Percentiles rank a stretch among this genome's conserved stretches.
These are phyloP conservation scores for Syndactyla subalaris DNA, from an alignment of 2,797 vertebrate species.

Conservation along the genomic window DNA sequence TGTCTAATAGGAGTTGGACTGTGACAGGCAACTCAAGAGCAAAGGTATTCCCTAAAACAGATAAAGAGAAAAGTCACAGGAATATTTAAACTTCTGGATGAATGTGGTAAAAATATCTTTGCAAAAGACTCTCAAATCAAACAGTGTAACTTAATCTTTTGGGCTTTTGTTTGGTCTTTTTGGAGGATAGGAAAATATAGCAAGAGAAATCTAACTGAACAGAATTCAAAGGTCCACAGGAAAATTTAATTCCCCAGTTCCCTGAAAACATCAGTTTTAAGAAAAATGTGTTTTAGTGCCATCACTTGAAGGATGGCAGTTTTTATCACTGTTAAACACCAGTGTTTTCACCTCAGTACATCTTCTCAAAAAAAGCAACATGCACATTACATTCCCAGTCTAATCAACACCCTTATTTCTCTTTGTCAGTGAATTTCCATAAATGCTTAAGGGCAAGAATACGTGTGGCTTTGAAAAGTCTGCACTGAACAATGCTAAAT, in stretches of 20 bases:
- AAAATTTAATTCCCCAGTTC: not conserved
- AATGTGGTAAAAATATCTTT: not conserved
- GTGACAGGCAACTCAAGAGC: not conserved
- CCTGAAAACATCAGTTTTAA: not conserved
- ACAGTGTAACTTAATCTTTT: not conserved
- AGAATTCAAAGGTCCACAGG: not conserved
- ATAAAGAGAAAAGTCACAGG: not conserved
- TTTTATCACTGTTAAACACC: not conserved
- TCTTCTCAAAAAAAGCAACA: not conserved
- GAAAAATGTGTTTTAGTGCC: not conserved
- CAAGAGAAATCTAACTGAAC: not conserved
- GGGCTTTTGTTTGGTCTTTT: not conserved
- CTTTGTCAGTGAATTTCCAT: not conserved
- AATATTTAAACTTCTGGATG: not conserved
- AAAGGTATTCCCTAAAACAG: not conserved
- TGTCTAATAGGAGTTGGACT: rapidly evolving
- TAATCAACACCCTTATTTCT: not conserved
- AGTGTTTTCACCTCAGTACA: not conserved
- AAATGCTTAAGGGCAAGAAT: not conserved
- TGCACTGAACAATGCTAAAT: not conserved
- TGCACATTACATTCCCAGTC: not conserved
- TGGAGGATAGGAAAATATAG: not conserved
- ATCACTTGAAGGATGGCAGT: not conserved
- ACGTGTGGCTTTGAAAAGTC: not conserved
- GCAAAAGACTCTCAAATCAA: not conserved